Evolutionary conservation across 2,113 vertebrate species (phyloP).

Genomic region (Syngnathus scovelli): DNA sequence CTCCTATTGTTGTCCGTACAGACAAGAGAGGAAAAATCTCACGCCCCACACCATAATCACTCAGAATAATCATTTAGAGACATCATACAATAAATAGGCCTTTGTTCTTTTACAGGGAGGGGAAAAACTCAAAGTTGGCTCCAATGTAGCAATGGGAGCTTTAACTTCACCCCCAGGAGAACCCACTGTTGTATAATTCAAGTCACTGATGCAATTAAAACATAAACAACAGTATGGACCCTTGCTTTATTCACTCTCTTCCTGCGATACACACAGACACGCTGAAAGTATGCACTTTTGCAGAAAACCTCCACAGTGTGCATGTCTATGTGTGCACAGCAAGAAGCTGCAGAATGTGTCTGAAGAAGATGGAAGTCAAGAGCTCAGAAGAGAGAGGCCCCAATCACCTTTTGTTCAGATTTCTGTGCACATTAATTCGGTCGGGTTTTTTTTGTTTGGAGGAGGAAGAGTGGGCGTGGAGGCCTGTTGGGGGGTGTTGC

Average conservation of each 20-base stretch:
- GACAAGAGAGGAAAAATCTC: neutral
- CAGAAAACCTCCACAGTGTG: neutral
- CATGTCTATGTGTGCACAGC: neutral
- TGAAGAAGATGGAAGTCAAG: neutral
- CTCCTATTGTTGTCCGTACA: neutral
- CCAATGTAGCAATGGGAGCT: neutral
- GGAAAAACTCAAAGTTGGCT: neutral
- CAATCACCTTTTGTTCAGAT: slow-evolving; percentile 2
- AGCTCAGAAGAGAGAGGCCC: neutral
- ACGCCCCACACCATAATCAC: neutral
- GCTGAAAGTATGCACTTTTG: neutral
- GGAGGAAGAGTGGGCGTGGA: slow-evolving; percentile 15
- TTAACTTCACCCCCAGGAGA: neutral
- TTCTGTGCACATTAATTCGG: neutral
- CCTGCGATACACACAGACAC: neutral
- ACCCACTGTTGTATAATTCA: neutral
- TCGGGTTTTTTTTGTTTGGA: neutral
- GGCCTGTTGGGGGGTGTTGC: slow-evolving; percentile 17
- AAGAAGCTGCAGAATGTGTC: neutral
- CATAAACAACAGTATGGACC: neutral
- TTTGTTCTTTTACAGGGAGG: neutral
- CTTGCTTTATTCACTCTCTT: neutral
- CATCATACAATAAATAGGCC: neutral
- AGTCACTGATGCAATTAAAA: neutral
- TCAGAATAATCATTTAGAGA: neutral